Evolutionary conservation across 1,140 invertebrate species (phyloP).

Genomic region (Procambarus virginalis): DNA sequence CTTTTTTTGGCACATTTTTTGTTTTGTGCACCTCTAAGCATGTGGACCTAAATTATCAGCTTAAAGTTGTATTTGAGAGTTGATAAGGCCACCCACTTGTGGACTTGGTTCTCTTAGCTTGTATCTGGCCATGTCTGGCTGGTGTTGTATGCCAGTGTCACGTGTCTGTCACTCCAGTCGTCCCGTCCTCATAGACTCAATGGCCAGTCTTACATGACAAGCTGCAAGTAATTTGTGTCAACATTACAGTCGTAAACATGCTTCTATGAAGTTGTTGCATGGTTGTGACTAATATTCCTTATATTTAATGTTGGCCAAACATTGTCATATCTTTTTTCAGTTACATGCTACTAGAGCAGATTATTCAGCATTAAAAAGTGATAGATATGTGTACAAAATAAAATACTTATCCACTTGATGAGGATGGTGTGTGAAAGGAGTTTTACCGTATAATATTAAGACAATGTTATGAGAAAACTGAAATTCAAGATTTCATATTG

Average conservation of each 20-base stretch:
- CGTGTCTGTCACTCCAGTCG: conserved; percentile 22
- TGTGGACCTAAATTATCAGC: conserved; percentile 27
- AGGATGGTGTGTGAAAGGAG: neutral
- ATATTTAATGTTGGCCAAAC: conserved; percentile 10
- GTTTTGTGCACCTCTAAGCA: conserved; percentile 55
- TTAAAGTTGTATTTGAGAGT: conserved; percentile 16
- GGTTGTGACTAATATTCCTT: conserved; percentile 30
- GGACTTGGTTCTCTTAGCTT: neutral
- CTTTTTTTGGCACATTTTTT: conserved; percentile 36
- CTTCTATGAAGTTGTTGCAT: conserved; percentile 38
- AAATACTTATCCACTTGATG: neutral
- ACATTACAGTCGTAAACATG: conserved; percentile 27
- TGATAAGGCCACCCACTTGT: conserved; percentile 7
- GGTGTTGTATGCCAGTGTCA: conserved; percentile 31
- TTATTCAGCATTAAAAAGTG: neutral
- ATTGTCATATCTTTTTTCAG: conserved; percentile 15
- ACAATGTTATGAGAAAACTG: no score
- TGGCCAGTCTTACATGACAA: conserved; percentile 3
- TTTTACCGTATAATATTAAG: neutral
- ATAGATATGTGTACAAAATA: neutral
- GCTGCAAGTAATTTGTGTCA: conserved; percentile 34
- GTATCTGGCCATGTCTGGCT: neutral
- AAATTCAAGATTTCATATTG: no score
- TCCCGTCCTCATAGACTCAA: neutral
- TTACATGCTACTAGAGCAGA: neutral